These are phyloP conservation scores for Euborellia annulipes DNA, from an alignment of 1,140 invertebrate genomes.

Conservation along the genomic window DNA sequence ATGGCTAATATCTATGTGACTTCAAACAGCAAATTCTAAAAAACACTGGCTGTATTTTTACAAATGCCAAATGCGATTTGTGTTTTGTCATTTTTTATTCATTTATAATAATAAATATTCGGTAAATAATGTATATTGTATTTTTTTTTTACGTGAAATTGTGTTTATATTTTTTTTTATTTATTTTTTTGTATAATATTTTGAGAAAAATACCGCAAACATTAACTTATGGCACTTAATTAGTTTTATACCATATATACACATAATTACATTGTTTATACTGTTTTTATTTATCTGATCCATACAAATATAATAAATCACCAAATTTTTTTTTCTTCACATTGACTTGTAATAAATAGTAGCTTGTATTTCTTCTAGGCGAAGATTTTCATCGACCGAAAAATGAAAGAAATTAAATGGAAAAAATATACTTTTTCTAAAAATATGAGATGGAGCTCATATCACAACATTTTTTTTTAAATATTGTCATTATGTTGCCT, in stretches of 20 bases:
- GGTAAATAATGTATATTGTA: too few species aligned
- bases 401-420: not conserved
- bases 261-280: slow-evolving; percentile 13
- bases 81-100: not conserved
- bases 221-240: slow-evolving; percentile 14
- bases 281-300: slow-evolving; percentile 7
- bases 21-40: not conserved
- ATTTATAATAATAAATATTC: too few species aligned
- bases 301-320: slow-evolving; percentile 6
- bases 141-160: too few species aligned
- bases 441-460: slow-evolving; percentile 3
- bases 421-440: not conserved
- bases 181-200: too few species aligned
- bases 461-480: too few species aligned
- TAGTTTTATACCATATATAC: slow-evolving; percentile 15
- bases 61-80: slow-evolving; percentile 1
- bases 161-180: too few species aligned
- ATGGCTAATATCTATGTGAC: too few species aligned
- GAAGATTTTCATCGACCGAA: not conserved
- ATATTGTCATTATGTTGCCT: too few species aligned
- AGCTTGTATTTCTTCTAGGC: not conserved
- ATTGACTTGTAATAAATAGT: not conserved
- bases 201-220: slow-evolving; percentile 11
- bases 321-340: not conserved
- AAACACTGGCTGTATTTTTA: slow-evolving; percentile 1